Base-by-base conservation (phyloP, 2,797 vertebrate genomes). In the Ptychobarbus kaznakovi region DNA sequence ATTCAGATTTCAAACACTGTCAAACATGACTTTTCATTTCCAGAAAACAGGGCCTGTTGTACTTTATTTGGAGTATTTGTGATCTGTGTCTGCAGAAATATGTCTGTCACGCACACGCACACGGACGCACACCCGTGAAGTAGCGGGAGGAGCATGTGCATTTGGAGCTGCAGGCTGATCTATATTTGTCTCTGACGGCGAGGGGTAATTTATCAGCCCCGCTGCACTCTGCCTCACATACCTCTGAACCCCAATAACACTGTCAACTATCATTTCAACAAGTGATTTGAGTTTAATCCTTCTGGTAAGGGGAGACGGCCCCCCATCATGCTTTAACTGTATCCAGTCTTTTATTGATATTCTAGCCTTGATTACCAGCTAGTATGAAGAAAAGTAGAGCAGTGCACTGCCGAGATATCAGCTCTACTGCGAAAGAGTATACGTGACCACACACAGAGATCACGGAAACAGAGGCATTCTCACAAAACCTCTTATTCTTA, bases 141-240 rank as follows among this genome's bases (percentile, higher is more conserved):
- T 53, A 42, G 66, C 66, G 1, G 42, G 40, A 80, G 32, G 56
- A n/a, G 65, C 35, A 77, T 69, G 51, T 61, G 28, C 73, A 74
- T 75, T 75, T 70, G 78, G 84, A 81, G 65, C 49, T 53, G 32
- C 38, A 58, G 68, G 82, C 58, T 44, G 70, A 53, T 85, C 88
- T 88, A 88, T 86, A 86, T 88, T 88, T 83, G 56, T 87, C 81
- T 42, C 18, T 75, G 80, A 63, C 79, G 70, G 76, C 51, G 28
- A 74, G 81, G 63, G 72, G 42, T 16, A 70, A 80, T 90, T 82
- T 65, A 80, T 83, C 78, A 86, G 40, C 72, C 32, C 25, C 3
- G 18, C 58, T 87, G 85, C 46, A 32, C 56, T 7, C 6, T 66
- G 63, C 63, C 63, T 66, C 28, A 35, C 63, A 66, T 6, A 66